Base-by-base conservation (phyloP, 2,888 invertebrate genomes). In the Hyposoter didymator region DNA sequence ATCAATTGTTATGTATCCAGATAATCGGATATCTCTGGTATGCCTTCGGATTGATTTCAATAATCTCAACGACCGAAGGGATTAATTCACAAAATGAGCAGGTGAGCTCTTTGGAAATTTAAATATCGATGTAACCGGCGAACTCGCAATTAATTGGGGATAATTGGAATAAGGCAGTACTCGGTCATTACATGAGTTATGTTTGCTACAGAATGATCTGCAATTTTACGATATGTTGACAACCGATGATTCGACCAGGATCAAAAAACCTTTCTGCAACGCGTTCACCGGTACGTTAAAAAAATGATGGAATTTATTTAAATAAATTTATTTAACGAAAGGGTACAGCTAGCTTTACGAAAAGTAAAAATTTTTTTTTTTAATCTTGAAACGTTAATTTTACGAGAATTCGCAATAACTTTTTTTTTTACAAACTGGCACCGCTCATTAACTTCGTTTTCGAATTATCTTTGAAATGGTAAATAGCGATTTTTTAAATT, bases 191-290 rank as follows among this genome's bases (percentile, higher is more conserved):
- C 14, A 55, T 12, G 10, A 10, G 8, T 55, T 55, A 28, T 64
- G 6, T 10, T 52, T 49, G 43, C 78, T 75, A 32, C 82, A 91
- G 90, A 83, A 89, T 43, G 88, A 91, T 69, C 89, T 87, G 8
- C 88, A 89, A 35, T 73, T 90, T 28, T 67, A 90, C 62, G 86
- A 91, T 19, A 66, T 82, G 1, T 70, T 88, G 45, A 62, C 83
- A 10, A 59, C 75, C 5, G 89, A 90, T 35, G 82, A 88, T 47
- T 73, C 87, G n/a, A 55, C 78, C 35, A 91, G 90, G 66, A 88
- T 89, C 90, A 98, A 98, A 90, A 95, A 97, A 91, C 98, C 98
- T 0, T 98, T 98, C 93, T 98, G 98, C 94, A 98, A 98, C 91
- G 97, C 98, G 0, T 98, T 98, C 90, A 98, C 97, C 89, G 98